Conservation (phyloP, 2,888 invertebrate genomes). For the Hypena proboscidalis region DNA sequence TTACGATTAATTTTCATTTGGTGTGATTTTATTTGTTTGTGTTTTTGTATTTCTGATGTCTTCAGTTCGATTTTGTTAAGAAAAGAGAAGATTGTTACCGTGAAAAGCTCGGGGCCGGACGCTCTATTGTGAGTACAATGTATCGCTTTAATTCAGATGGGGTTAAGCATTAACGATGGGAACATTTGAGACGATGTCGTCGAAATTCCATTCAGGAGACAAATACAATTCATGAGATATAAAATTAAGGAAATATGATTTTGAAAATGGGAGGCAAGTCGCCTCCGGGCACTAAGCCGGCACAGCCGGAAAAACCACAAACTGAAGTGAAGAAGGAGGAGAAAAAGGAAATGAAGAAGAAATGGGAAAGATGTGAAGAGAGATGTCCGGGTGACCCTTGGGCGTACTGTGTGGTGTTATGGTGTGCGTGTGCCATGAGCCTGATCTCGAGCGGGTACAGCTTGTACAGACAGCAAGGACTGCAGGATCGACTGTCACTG, state of each 20-base stretch:
- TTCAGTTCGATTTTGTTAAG: constrained; percentile 35
- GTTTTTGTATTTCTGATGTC: constrained; percentile 33
- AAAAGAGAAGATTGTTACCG: constrained; percentile 41
- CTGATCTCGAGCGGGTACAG: constrained; percentile 86
- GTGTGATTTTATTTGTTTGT: constrained; percentile 38
- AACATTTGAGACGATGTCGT: constrained; percentile 42
- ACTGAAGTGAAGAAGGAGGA: constrained; percentile 55
- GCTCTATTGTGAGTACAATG: constrained; percentile 55
- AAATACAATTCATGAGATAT: constrained; percentile 50
- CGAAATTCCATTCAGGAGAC: constrained; percentile 27
- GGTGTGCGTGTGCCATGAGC: constrained; percentile 88
- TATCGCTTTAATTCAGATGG: constrained; percentile 42
- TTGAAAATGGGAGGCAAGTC: constrained; percentile 75
- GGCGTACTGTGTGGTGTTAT: constrained; percentile 82
- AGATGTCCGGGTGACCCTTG: constrained; percentile 73
- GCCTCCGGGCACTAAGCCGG: constrained; percentile 60
- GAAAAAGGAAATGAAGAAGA: constrained; percentile 61
- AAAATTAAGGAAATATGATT: constrained; percentile 63
- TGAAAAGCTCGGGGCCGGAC: constrained; percentile 49
- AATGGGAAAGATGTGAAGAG: constrained; percentile 69
- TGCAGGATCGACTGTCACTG: constrained; percentile 79
- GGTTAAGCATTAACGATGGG: constrained; percentile 36
- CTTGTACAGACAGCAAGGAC: constrained; percentile 83
- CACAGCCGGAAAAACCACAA: constrained; percentile 52
- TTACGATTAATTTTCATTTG: constrained; percentile 10